Evolutionary conservation across 2,888 invertebrate genomes (phyloP).

Genomic region (Neria commutata): DNA sequence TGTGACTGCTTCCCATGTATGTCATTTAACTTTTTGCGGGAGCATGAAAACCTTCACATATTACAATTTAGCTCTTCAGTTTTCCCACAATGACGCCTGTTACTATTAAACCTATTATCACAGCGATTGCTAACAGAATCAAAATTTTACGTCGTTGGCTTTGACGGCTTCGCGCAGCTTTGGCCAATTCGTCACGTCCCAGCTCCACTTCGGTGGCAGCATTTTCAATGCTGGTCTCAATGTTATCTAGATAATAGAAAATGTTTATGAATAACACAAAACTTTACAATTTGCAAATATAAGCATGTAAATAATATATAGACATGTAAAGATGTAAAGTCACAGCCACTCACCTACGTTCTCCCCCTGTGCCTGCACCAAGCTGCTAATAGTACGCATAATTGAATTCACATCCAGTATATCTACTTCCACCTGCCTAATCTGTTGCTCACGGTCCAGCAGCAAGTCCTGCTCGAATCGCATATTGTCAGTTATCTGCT

Average conservation of each 20-base stretch:
- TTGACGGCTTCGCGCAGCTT: constrained; percentile 81
- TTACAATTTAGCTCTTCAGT: constrained; percentile 63
- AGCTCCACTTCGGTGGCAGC: constrained; percentile 77
- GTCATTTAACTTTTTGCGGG: too few species aligned
- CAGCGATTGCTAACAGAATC: constrained; percentile 71
- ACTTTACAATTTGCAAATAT: not conserved
- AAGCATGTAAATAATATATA: constrained; percentile 14
- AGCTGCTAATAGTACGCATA: constrained; percentile 75
- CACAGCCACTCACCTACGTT: constrained; percentile 69
- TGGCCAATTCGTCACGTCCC: constrained; percentile 79
- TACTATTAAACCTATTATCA: constrained; percentile 71
- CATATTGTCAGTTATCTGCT: constrained; percentile 57
- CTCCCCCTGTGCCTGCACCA: constrained; percentile 76
- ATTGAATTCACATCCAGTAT: constrained; percentile 84
- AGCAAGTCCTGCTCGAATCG: constrained; percentile 82
- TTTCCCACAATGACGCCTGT: constrained; percentile 71
- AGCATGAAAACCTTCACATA: not conserved
- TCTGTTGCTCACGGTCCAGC: constrained; percentile 78
- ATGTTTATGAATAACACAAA: constrained; percentile 13
- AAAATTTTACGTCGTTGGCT: constrained; percentile 77
- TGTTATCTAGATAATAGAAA: constrained; percentile 70
- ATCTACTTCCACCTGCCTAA: constrained; percentile 80
- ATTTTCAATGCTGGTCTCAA: constrained; percentile 81
- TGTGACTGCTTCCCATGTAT: too few species aligned
- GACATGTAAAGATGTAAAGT: not conserved